Percentiles rank a stretch among this genome's conserved stretches.
Conservation (phyloP, 2,113 vertebrate genomes). For the Probosciger aterrimus region DNA sequence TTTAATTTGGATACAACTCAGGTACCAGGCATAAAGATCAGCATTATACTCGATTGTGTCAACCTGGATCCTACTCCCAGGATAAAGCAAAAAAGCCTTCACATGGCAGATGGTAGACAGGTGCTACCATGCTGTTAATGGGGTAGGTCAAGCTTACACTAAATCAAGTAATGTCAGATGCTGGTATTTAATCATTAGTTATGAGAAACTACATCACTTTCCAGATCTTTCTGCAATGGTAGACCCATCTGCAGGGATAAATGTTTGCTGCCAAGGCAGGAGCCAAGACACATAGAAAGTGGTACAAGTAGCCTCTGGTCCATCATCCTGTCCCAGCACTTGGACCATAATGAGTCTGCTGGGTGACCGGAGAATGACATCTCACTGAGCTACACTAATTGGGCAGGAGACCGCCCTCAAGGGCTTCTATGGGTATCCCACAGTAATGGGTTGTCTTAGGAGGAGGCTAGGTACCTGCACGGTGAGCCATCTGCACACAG, state of each 20-base stretch:
- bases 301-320: not conserved
- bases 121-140: not conserved
- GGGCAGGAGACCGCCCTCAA: not conserved
- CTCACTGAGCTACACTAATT: not conserved
- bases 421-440: not conserved
- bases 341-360: not conserved
- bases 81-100: not conserved
- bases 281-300: not conserved
- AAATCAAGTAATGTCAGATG: not conserved
- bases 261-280: not conserved
- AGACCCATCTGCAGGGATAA: not conserved
- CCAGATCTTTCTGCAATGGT: not conserved
- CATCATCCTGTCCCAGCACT: not conserved
- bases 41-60: not conserved
- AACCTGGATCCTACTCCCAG: not conserved
- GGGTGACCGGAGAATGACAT: not conserved
- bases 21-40: not conserved
- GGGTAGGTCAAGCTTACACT: not conserved
- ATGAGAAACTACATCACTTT: not conserved
- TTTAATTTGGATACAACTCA: not conserved
- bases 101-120: not conserved
- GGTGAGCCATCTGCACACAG: conserved; percentile 96
- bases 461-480: conserved; percentile 80
- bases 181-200: not conserved
- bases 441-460: not conserved